These are phyloP conservation scores for Nothobranchius furzeri DNA, from an alignment of 2,113 vertebrate species.

Conservation along the genomic window DNA sequence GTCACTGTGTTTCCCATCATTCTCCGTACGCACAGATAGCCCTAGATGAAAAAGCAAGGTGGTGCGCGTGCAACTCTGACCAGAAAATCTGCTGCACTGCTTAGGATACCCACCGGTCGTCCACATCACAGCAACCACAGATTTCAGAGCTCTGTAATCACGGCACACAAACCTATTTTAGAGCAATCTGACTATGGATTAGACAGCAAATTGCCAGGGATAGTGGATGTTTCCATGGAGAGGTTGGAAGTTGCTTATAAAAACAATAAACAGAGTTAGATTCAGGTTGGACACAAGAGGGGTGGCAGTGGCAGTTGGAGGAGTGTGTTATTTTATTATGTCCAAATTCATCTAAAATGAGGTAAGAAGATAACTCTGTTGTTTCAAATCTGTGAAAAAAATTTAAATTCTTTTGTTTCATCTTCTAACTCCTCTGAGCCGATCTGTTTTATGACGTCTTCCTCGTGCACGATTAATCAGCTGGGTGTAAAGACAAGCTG, in stretches of 20 bases:
- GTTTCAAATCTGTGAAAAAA: conserved; percentile 13
- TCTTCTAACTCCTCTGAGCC: conserved; percentile 31
- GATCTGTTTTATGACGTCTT: conserved; percentile 34
- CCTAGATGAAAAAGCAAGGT: conserved; percentile 78
- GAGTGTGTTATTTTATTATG: conserved; percentile 14
- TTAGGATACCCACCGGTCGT: conserved; percentile 70
- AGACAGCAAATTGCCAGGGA: conserved; percentile 70
- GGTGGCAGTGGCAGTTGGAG: conserved; percentile 49
- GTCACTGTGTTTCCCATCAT: conserved; percentile 73
- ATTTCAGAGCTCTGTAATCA: conserved; percentile 79
- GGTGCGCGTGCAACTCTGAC: conserved; percentile 52
- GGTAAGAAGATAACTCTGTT: not conserved
- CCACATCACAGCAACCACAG: conserved; percentile 81
- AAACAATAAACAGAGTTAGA: conserved; percentile 78
- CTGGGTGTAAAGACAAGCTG: conserved; percentile 54
- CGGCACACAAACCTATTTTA: conserved; percentile 73
- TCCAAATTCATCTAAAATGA: conserved; percentile 6
- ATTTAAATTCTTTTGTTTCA: not conserved
- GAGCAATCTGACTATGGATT: conserved; percentile 78
- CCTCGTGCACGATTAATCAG: conserved; percentile 56
- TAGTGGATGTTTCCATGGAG: conserved; percentile 75
- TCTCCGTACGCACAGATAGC: conserved; percentile 61
- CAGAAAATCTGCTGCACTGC: conserved; percentile 77
- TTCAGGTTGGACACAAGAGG: conserved; percentile 67
- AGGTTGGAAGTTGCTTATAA: conserved; percentile 69